Percentiles rank a stretch among this genome's conserved stretches.
Conservation (phyloP, 2,113 vertebrate species). For the Varanus komodoensis region DNA sequence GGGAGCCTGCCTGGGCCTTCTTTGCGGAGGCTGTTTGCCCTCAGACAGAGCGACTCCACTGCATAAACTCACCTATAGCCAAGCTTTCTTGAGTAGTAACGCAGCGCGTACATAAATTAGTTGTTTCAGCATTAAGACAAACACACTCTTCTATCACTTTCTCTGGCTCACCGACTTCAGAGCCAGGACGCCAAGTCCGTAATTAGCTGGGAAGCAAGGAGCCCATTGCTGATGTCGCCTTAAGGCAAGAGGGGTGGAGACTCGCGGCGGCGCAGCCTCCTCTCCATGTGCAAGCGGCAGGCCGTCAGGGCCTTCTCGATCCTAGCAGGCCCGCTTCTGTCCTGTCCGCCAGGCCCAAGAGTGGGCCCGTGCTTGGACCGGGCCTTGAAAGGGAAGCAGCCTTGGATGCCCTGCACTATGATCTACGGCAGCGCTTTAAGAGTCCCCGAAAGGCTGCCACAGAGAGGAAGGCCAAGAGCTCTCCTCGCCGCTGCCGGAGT, state of each 20-base stretch:
- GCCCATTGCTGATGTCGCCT: conserved; percentile 23
- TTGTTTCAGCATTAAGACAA: conserved; percentile 67
- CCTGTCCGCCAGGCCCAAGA: neutral
- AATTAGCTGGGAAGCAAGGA: conserved; percentile 57
- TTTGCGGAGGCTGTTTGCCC: conserved; percentile 73
- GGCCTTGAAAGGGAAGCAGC: too few relatives aligned
- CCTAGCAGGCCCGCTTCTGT: neutral
- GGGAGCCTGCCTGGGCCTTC: conserved; percentile 65
- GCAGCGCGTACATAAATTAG: conserved; percentile 75
- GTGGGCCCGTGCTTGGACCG: too few relatives aligned
- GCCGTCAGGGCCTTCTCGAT: too few relatives aligned
- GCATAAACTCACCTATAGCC: conserved; percentile 77
- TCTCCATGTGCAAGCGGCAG: neutral
- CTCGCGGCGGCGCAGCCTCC: too few relatives aligned
- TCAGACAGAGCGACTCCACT: conserved; percentile 82
- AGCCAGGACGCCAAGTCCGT: conserved; percentile 52
- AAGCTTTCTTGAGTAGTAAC: conserved; percentile 72
- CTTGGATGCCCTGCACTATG: too few relatives aligned
- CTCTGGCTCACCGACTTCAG: conserved; percentile 49
- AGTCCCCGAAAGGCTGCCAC: too few relatives aligned
- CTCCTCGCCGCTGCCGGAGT: too few relatives aligned
- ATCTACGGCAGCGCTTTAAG: too few relatives aligned
- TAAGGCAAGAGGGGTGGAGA: conserved; percentile 8
- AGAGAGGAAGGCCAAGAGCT: too few relatives aligned
- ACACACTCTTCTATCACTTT: conserved; percentile 66